A percentile compares a stretch with the other conserved stretches of the same genome.
Evolutionary conservation across 2,797 vertebrate species (phyloP).

Genomic region (Forpus xanthops): DNA sequence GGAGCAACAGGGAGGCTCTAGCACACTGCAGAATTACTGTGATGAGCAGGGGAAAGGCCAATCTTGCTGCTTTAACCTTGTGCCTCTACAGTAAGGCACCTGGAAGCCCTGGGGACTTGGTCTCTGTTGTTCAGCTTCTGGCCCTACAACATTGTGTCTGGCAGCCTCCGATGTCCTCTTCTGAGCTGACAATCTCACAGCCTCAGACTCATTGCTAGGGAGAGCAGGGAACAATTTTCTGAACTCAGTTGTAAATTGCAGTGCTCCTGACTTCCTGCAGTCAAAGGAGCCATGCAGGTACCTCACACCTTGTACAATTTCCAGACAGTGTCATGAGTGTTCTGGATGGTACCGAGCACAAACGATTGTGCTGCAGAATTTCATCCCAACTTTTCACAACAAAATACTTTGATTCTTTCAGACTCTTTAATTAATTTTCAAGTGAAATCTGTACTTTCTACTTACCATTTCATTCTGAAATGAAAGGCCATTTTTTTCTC

Average conservation of each 20-base stretch:
- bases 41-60: neutral
- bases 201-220: neutral
- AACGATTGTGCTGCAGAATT: neutral
- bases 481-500: neutral
- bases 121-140: neutral
- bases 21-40: neutral
- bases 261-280: neutral
- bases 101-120: neutral
- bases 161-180: neutral
- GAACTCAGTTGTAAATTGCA: neutral
- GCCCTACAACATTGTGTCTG: neutral
- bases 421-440: neutral
- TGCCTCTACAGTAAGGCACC: neutral
- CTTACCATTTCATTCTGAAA: neutral
- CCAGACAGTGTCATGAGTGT: neutral
- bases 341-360: neutral
- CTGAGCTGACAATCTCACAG: rapidly evolving
- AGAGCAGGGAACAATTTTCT: neutral
- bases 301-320: neutral
- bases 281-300: neutral
- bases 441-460: neutral
- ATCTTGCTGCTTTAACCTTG: neutral
- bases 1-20: neutral
- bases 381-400: neutral
- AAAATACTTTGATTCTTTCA: neutral